These are phyloP conservation scores for Cervus canadensis DNA, from an alignment of 2,113 vertebrate species.

Conservation along the genomic window DNA sequence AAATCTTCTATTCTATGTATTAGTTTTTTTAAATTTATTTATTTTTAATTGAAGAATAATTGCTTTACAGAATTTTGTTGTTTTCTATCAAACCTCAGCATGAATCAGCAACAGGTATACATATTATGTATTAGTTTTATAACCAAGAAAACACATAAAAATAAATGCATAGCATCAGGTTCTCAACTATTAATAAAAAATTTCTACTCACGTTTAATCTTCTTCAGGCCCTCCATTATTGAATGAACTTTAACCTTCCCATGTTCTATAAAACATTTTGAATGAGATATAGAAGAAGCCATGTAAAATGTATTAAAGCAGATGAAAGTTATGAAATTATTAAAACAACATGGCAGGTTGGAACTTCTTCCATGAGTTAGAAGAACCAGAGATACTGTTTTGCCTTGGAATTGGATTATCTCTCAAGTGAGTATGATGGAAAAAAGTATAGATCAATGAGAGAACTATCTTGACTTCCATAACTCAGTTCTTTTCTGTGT, in stretches of 20 bases:
- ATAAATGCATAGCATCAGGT: not conserved
- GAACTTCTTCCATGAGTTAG: not conserved
- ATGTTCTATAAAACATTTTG: conserved; percentile 40
- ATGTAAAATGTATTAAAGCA: conserved; percentile 5
- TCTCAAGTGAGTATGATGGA: not conserved
- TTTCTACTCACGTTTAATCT: not conserved
- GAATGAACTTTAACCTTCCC: conserved; percentile 10
- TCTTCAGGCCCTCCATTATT: conserved; percentile 7
- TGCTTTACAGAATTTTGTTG: not conserved
- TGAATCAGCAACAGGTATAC: not conserved
- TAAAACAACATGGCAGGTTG: not conserved
- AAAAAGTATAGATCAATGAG: not conserved
- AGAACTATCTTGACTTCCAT: not conserved
- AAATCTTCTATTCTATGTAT: not conserved
- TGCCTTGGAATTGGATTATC: not conserved
- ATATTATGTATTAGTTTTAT: not conserved
- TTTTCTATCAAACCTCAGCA: not conserved
- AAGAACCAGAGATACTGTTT: not conserved
- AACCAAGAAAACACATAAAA: not conserved
- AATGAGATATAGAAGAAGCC: not conserved
- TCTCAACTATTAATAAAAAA: not conserved
- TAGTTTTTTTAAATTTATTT: not conserved
- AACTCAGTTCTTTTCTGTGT: not conserved
- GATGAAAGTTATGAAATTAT: not conserved
- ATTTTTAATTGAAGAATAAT: not conserved